These are phyloP conservation scores for Echinometra lucunter DNA, from an alignment of 53 echinoderm and acorn worm species.

Conservation along the genomic window DNA sequence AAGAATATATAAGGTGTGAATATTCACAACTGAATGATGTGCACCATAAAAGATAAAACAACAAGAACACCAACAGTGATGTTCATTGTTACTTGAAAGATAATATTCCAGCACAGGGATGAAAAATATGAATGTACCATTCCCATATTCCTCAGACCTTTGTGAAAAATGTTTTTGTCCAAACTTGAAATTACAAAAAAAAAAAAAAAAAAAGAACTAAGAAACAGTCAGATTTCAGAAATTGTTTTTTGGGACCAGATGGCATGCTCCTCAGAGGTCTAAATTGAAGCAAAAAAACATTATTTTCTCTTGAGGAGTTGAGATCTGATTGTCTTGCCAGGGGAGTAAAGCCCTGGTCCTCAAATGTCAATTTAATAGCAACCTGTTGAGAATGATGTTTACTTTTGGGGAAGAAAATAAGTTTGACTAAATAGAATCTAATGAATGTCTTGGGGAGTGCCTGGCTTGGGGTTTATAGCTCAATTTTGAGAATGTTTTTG, in stretches of 20 bases:
- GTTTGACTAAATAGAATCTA: slow-evolving; percentile 46
- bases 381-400: slow-evolving; percentile 57
- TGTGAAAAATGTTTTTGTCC: background rate
- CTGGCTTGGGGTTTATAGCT: slow-evolving; percentile 52
- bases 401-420: slow-evolving; percentile 50
- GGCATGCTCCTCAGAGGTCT: background rate
- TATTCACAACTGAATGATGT: no score
- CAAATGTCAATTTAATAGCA: slow-evolving; percentile 54
- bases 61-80: no score
- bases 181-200: background rate
- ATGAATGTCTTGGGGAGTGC: slow-evolving; percentile 44
- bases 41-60: no score
- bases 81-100: no score
- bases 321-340: background rate
- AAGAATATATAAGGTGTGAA: no score
- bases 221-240: background rate
- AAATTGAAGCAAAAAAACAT: slow-evolving; percentile 17
- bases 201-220: background rate
- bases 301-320: background rate
- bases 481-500: slow-evolving; percentile 35
- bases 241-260: slow-evolving; percentile 15
- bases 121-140: background rate
- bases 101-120: background rate
- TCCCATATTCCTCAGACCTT: background rate
- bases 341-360: slow-evolving; percentile 12